Evolutionary conservation across 2,113 vertebrate genomes (phyloP), one percentile per base, ranked within the genome.

Genomic region (Brachypodius melanocephalos): DNA sequence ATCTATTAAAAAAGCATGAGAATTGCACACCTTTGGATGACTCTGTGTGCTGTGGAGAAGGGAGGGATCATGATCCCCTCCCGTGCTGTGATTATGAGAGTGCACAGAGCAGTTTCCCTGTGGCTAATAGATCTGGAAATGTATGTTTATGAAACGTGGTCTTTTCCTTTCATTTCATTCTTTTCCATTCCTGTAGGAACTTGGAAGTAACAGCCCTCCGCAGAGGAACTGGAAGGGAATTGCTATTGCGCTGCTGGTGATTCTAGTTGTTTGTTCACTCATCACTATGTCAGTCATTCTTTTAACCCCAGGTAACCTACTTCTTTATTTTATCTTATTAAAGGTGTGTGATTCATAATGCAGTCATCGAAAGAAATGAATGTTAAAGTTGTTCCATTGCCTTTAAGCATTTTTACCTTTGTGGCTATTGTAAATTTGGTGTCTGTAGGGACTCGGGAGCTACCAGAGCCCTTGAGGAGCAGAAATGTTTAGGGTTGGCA

Each of bases 191-290:
- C 77, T 96, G n/a, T 94, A 99, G 99, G 99, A 99, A 95, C 98
- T 99, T 96, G 98, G 98, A 96, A 99, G 98, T 97, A 98, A 97
- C 94, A 99, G 97, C 97, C 98, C 99, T 97, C 98, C 99, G 66
- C 98, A 99, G 98, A 99, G 98, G 98, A 99, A 99, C 98, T 99
- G 99, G 99, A 99, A 99, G 94, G 99, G 99, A 71, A 99, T 99
- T 84, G 99, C 99, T 85, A 99, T 99, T 91, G 99, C 99, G 81
- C 98, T 99, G 97, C 98, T 99, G 98, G 99, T 99, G 98, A 99
- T 99, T 96, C 97, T 99, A 97, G 98, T 98, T 97, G 99, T 99
- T 88, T 99, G 99, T 97, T 99, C 99, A 48, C 98, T 99, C 96
- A 99, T 99, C 98, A 99, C 99, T 67, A 98, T 99, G 99, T 99